A percentile compares a stretch with the other conserved stretches of the same genome.
These are phyloP conservation scores for Ricordea florida DNA, from an alignment of 92 coral and sea anemone species.

Conservation along the genomic window DNA sequence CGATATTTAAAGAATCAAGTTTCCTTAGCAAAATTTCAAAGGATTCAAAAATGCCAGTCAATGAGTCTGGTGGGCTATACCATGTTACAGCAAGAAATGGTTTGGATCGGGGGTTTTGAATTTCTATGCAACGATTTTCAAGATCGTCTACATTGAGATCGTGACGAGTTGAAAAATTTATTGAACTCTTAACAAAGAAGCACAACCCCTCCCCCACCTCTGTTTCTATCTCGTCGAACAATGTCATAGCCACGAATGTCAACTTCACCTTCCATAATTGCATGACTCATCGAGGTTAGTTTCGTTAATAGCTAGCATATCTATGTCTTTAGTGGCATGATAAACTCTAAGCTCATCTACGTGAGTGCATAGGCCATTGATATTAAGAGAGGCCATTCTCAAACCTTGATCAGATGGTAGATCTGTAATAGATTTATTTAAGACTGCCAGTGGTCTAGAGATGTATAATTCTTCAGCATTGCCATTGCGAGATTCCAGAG, in stretches of 20 bases:
- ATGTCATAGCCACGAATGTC: conserved; percentile 21
- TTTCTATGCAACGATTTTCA: conserved; percentile 32
- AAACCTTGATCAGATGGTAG: conserved; percentile 14
- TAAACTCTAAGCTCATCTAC: conserved; percentile 8
- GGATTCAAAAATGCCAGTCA: conserved; percentile 15
- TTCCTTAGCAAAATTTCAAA: conserved; percentile 34
- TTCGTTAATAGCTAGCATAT: conserved; percentile 8
- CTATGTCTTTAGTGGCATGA: conserved; percentile 5
- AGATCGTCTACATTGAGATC: conserved; percentile 18
- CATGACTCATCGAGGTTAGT: conserved; percentile 22
- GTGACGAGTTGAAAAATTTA: conserved; percentile 24
- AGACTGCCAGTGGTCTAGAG: no score
- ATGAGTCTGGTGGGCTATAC: conserved; percentile 65
- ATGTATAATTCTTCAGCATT: conserved; percentile 1
- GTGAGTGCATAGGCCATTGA: conserved; percentile 2
- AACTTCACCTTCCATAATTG: conserved; percentile 11
- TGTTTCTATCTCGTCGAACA: conserved; percentile 10
- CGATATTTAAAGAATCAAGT: conserved; percentile 44
- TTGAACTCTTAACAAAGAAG: conserved; percentile 26
- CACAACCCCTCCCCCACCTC: conserved; percentile 40
- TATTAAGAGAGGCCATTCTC: conserved; percentile 21
- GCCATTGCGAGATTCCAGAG: neutral
- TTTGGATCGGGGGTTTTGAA: conserved; percentile 49
- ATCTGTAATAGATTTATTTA: neutral
- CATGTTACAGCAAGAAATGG: conserved; percentile 40